Base-by-base conservation (phyloP, 2,797 vertebrate species). In the Artibeus jamaicensis region DNA sequence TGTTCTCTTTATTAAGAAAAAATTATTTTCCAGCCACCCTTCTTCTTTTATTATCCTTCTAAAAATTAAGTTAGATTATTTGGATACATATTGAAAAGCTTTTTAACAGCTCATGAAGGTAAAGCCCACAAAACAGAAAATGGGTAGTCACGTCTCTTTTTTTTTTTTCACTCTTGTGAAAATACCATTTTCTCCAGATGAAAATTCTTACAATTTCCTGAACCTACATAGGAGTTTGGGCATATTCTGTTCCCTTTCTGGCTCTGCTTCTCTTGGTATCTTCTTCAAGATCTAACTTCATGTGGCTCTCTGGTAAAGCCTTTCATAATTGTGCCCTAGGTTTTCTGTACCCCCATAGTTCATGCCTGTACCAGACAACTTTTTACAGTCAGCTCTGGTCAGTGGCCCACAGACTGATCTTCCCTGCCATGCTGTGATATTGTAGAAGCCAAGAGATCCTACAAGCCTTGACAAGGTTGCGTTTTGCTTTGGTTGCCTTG, bases 201-300 rank as follows among this genome's bases (percentile, higher is more conserved):
- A 39, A 76, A 89, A 9, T 37, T 65, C 37, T 62, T 70, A 0
- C 0, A 9, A 10, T 57, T 82, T 84, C 22, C 48, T 59, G 32
- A 89, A n/a, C 1, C 19, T n/a, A 1, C 6, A 9, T 12, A 1
- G 21, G 4, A 55, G 8, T 59, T 44, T 55, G 1, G 2, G 0
- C 5, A 24, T 6, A 6, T 44, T 79, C 62, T 19, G 0, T 42
- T 93, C 6, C 26, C 26, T 55, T 76, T 5, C 26, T 81, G 5
- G 1, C 11, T 91, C 15, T 67, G 10, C 3, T 71, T 18, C 34
- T 26, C 15, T 48, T 70, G 6, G 9, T 50, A n/a, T 10, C 32
- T 34, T 19, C 19, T 50, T 93, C 29, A 46, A 34, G 7, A 29
- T 10, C 9, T 37, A 59, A 3, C 9, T 76, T 39, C 19, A 21